Conservation (phyloP, 2,113 vertebrate species). For the Sterrhoptilus dennistouni region DNA sequence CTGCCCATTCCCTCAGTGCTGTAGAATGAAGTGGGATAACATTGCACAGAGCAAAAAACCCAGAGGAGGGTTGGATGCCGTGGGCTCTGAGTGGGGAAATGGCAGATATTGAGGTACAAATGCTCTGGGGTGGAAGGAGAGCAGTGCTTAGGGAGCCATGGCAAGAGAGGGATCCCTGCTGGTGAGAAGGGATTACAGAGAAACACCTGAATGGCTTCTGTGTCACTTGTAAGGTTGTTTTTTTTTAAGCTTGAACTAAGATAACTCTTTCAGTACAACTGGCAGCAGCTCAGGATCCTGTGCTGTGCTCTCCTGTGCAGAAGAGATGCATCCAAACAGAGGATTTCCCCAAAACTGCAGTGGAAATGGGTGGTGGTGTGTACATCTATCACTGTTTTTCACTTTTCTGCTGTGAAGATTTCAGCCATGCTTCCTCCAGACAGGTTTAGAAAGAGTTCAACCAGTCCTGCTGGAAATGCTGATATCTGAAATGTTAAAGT, state of each 20-base stretch:
- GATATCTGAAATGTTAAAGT: conserved; percentile 8
- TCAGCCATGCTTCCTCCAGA: not conserved
- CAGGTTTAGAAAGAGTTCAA: not conserved
- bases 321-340: not conserved
- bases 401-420: not conserved
- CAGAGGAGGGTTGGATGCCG: no score
- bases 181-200: not conserved
- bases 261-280: not conserved
- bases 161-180: not conserved
- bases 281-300: not conserved
- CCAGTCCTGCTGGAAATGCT: not conserved
- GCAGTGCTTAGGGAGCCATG: not conserved
- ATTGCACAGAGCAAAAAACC: not conserved
- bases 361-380: not conserved
- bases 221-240: not conserved
- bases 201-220: not conserved
- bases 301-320: not conserved
- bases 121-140: not conserved
- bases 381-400: not conserved
- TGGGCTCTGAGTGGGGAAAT: not conserved
- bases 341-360: not conserved
- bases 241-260: not conserved
- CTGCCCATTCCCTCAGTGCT: not conserved
- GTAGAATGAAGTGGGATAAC: not conserved
- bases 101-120: not conserved